Conservation (phyloP, 2,797 vertebrate species). For the Spheniscus humboldti region DNA sequence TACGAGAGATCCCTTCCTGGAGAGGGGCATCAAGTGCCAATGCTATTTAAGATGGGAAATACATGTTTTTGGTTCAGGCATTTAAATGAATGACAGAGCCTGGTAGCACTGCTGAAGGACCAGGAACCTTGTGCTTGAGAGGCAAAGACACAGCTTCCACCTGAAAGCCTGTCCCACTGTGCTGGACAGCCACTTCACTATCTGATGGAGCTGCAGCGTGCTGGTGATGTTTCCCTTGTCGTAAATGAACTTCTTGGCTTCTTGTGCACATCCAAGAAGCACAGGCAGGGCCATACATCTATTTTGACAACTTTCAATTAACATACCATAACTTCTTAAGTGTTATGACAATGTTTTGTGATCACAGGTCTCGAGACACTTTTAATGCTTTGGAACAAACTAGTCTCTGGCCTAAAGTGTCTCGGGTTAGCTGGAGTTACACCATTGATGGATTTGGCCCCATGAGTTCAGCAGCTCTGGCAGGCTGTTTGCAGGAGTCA, state of each 20-base stretch:
- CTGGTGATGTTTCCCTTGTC: background rate
- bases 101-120: background rate
- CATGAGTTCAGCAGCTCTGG: conserved; percentile 7
- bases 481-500: conserved; percentile 50
- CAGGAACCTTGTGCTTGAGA: background rate
- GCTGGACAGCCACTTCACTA: background rate
- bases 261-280: background rate
- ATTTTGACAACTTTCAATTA: conserved; percentile 37
- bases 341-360: conserved; percentile 4
- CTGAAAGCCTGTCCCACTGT: background rate
- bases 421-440: background rate
- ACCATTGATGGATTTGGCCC: conserved; percentile 29
- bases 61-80: rapidly evolving
- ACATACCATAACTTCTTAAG: background rate
- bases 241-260: background rate
- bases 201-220: background rate
- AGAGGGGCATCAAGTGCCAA: background rate
- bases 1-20: background rate
- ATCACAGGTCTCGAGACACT: background rate
- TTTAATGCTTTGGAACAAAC: conserved; percentile 15
- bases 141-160: background rate
- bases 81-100: background rate
- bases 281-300: background rate
- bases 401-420: background rate
- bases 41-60: background rate